Evolutionary conservation across 2,797 vertebrate species (phyloP), one percentile per base, ranked within the genome.

Genomic region (Spheniscus humboldti): DNA sequence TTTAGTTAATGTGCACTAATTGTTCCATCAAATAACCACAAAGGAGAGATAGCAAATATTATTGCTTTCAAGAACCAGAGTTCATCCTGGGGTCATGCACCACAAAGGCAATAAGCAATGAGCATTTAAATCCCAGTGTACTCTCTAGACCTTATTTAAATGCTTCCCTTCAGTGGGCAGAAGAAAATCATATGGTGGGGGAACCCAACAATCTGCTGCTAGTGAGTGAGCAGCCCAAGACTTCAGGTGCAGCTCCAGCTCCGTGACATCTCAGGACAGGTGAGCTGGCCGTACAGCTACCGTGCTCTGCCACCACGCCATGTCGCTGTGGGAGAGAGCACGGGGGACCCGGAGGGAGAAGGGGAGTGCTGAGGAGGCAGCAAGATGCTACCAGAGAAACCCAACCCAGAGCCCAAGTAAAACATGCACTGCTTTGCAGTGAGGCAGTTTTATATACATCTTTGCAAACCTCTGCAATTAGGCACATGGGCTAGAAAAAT

Each of bases 21-120:
- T 90, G n/a, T 91, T 95, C 79, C 67, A 47, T 72, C 72, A 83
- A 93, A 76, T 31, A 91, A 90, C 94, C 87, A 64, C 89, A 92
- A 75, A 94, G 78, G 30, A 76, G 41, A 94, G 84, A 85, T 45
- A 95, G 66, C 48, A 86, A 86, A 79, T 87, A 90, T 41, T 72
- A 84, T 7, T 87, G 74, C 92, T 84, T 87, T 87, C 37, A 71
- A 83, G 79, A 88, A 60, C 13, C 43, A 33, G 78, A 90, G 96
- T 92, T 97, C 91, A 90, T 69, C 64, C 66, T 76, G 30, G 56
- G 86, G 93, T 64, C 87, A 83, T 2, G 11, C 48, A 80, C 74
- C 20, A 25, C 35, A 62, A 73, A 87, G 59, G 48, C 35, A 68
- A 78, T 14, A 72, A 80, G 85, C 82, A 90, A 48, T 18, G 56